Percentiles rank a stretch among this genome's conserved stretches.
Evolutionary conservation across 2,888 invertebrate genomes (phyloP).

Genomic region (Epirrita christyi): DNA sequence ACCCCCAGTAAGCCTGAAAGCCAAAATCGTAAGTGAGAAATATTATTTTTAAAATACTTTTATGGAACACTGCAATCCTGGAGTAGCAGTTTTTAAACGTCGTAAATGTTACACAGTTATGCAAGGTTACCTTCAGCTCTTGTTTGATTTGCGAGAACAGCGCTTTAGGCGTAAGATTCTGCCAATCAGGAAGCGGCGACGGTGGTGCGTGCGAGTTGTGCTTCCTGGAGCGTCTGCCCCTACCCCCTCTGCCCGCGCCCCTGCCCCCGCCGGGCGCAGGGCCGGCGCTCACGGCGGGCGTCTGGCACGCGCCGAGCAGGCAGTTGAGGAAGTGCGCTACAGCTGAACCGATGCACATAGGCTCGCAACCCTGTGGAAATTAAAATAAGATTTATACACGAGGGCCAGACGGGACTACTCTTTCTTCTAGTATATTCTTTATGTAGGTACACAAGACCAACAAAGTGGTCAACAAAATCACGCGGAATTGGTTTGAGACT

Average conservation of each 20-base stretch:
- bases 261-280: slow-evolving; percentile 82
- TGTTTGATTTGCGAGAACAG: slow-evolving; percentile 95
- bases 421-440: too few relatives aligned
- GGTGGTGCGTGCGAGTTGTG: slow-evolving; percentile 47
- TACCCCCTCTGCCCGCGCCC: slow-evolving; percentile 80
- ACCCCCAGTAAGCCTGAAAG: slow-evolving; percentile 93
- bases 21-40: not conserved
- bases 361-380: slow-evolving; percentile 88
- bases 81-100: too few relatives aligned
- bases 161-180: slow-evolving; percentile 92
- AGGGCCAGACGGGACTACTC: too few relatives aligned
- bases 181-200: slow-evolving; percentile 88
- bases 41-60: not conserved
- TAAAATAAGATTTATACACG: not conserved
- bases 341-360: slow-evolving; percentile 95
- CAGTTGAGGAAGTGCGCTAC: slow-evolving; percentile 99
- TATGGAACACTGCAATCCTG: not conserved
- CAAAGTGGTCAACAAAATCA: too few relatives aligned
- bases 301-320: slow-evolving; percentile 90
- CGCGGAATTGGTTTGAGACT: too few relatives aligned
- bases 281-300: slow-evolving; percentile 76
- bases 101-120: not conserved
- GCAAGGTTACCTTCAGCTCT: slow-evolving; percentile 86
- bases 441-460: too few relatives aligned
- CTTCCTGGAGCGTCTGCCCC: slow-evolving; percentile 60